Evolutionary conservation across 1,140 invertebrate species (phyloP).

Genomic region (Dendrolimus punctatus): DNA sequence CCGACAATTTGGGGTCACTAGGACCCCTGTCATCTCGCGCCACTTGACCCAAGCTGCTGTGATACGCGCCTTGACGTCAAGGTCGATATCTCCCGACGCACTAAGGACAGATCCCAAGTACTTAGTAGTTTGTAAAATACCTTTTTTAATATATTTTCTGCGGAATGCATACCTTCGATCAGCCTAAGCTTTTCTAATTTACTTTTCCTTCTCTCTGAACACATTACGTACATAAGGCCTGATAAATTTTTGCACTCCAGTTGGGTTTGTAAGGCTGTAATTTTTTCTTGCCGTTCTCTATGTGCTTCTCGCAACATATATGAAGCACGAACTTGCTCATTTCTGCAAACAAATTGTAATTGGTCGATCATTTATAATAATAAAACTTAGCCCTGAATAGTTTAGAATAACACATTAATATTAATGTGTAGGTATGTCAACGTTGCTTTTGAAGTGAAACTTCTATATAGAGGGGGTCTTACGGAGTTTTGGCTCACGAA

Average conservation of each 20-base stretch:
- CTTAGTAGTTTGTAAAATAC: no score
- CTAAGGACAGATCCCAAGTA: no score
- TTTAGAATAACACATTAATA: neutral
- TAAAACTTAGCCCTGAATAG: neutral
- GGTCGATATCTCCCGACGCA: no score
- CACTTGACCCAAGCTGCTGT: no score
- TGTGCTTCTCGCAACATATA: conserved; percentile 55
- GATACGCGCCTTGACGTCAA: no score
- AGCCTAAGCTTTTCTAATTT: conserved; percentile 45
- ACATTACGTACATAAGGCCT: conserved; percentile 55
- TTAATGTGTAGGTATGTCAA: no score
- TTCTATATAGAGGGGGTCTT: no score
- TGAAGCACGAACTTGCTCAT: conserved; percentile 47
- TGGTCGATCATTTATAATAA: neutral
- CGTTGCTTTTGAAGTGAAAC: no score
- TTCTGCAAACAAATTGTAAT: conserved; percentile 21
- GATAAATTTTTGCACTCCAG: conserved; percentile 59
- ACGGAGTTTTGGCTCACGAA: no score
- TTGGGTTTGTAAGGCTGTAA: conserved; percentile 43
- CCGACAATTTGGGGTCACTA: no score
- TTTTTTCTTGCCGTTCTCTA: conserved; percentile 55
- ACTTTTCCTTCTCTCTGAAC: conserved; percentile 40
- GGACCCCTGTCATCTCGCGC: no score
- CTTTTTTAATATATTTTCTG: neutral
- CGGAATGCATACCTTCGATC: conserved; percentile 28